Evolutionary conservation across 2,888 invertebrate genomes (phyloP).

Genomic region (Tetropium fuscum): DNA sequence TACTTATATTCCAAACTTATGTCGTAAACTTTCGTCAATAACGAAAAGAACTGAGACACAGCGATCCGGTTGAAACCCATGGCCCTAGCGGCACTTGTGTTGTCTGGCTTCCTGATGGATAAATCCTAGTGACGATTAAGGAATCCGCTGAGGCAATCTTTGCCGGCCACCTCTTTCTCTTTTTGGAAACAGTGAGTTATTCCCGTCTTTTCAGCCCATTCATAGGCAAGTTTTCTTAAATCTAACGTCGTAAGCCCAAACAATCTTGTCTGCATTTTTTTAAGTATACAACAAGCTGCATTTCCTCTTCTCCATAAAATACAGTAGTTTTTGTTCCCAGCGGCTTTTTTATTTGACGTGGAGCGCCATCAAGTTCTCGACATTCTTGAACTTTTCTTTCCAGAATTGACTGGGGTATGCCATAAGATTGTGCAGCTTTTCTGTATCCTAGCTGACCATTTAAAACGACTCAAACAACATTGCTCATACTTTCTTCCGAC

Average conservation of each 20-base stretch:
- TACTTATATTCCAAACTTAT: too few species aligned
- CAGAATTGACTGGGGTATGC: neutral
- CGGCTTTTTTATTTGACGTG: neutral
- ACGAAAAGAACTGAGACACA: constrained; percentile 39
- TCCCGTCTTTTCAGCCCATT: constrained; percentile 3
- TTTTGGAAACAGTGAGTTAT: constrained; percentile 18
- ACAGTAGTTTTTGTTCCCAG: neutral
- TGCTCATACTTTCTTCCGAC: neutral
- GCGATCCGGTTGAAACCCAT: constrained; percentile 54
- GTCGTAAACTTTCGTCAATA: constrained; percentile 46
- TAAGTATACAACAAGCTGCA: constrained; percentile 4
- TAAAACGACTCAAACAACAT: neutral
- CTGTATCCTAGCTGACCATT: neutral
- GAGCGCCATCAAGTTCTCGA: neutral
- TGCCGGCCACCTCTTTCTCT: constrained; percentile 25
- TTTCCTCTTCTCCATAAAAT: neutral
- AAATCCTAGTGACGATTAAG: constrained; percentile 62
- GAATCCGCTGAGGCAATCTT: constrained; percentile 58
- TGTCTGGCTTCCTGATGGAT: constrained; percentile 36
- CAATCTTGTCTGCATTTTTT: neutral
- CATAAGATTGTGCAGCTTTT: neutral
- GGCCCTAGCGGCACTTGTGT: constrained; percentile 51
- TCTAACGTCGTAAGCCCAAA: constrained; percentile 14
- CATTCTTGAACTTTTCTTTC: neutral
- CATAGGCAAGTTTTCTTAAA: constrained; percentile 4